These are phyloP conservation scores for Notodonta ziczac DNA, from an alignment of 2,888 invertebrate species.

Conservation along the genomic window DNA sequence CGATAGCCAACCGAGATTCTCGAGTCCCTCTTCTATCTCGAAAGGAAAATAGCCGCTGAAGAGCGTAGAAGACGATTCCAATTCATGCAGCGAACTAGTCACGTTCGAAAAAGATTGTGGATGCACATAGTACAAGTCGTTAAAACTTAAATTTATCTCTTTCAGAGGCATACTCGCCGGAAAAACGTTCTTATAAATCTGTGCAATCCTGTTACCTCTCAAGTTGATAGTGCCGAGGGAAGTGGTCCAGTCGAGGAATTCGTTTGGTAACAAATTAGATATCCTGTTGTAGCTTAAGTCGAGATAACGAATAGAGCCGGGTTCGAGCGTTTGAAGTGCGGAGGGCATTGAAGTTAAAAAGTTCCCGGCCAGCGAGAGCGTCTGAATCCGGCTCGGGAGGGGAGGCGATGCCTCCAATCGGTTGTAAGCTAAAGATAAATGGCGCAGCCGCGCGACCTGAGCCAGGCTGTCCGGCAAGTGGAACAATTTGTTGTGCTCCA, in stretches of 20 bases:
- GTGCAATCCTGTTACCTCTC: slow-evolving; percentile 93
- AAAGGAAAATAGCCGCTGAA: slow-evolving; percentile 92
- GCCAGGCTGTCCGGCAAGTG: slow-evolving; percentile 89
- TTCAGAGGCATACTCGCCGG: slow-evolving; percentile 90
- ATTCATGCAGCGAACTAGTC: slow-evolving; percentile 89
- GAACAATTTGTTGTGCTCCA: slow-evolving; percentile 91
- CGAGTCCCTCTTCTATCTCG: slow-evolving; percentile 89
- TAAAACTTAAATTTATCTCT: slow-evolving; percentile 96
- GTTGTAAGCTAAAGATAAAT: slow-evolving; percentile 93
- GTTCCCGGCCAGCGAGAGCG: slow-evolving; percentile 92
- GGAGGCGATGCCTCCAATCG: slow-evolving; percentile 83
- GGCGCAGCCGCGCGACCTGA: slow-evolving; percentile 88
- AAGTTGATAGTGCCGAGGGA: slow-evolving; percentile 92
- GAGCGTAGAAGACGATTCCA: slow-evolving; percentile 94
- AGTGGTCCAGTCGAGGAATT: slow-evolving; percentile 91
- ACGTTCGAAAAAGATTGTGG: slow-evolving; percentile 92
- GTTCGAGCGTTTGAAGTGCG: slow-evolving; percentile 88
- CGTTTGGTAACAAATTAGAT: slow-evolving; percentile 89
- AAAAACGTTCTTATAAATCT: slow-evolving; percentile 89
- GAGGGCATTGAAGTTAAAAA: slow-evolving; percentile 90
- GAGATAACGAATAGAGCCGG: slow-evolving; percentile 90
- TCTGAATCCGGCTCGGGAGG: slow-evolving; percentile 89
- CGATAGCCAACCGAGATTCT: slow-evolving; percentile 92
- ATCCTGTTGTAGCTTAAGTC: slow-evolving; percentile 96
- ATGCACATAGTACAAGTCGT: slow-evolving; percentile 93